Base-by-base conservation (phyloP, 2,797 vertebrate genomes). In the Ciconia nigra region DNA sequence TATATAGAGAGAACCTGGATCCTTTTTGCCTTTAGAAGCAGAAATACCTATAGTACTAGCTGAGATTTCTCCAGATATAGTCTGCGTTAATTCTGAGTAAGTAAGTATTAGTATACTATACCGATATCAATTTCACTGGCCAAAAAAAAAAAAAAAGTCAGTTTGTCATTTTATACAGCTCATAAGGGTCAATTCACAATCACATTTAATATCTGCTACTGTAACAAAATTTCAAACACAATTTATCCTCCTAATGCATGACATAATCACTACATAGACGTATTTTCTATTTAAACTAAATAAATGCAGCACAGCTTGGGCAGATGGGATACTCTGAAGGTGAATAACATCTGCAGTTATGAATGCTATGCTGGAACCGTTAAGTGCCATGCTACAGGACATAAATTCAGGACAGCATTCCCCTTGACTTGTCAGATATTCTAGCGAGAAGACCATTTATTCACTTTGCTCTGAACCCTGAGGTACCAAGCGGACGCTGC, bases 401-500 rank as follows among this genome's bases (percentile, higher is more conserved):
- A 76, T 17, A 11, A 90, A 90, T 59, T 41, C 51, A 72, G 58
- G 26, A 55, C 1, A 66, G 47, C 0, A 0, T 7, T 92, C 42
- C 61, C 59, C 35, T 49, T 85, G 21, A 71, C 44, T 67, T n/a
- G 19, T 44, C 47, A 73, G 25, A 44, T 58, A 46, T 9, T 87
- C 33, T 51, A 22, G 15, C 3, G 3, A 0, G 2, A 57, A 29
- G 10, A 55, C 33, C 17, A 39, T 10, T 73, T 54, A 77, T 26
- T 70, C 26, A 13, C 24, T 83, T 54, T 5, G 4, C 54, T 90
- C 49, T 78, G 69, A 83, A 81, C 11, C 11, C 52, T 28, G 7
- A 70, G 24, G 35, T 37, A 66, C 13, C 20, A 66, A 46, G 59
- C 1, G 0, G 19, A 35, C 2, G 2, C 41, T 8, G n/a, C 11